These are phyloP conservation scores for Camelus dromedarius DNA, from an alignment of 2,113 vertebrate species.

Conservation along the genomic window DNA sequence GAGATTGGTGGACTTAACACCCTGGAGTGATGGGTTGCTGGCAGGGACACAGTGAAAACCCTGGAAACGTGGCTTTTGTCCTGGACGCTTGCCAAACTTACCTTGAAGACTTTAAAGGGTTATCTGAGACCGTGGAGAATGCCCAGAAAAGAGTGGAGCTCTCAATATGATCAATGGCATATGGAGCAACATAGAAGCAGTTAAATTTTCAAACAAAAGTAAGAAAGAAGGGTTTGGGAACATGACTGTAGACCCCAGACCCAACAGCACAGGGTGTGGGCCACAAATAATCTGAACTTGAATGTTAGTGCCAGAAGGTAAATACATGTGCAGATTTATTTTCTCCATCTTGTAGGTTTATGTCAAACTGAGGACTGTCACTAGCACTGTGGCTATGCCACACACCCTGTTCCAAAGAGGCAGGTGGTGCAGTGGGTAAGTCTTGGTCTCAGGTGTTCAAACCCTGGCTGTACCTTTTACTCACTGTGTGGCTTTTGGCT, in stretches of 20 bases:
- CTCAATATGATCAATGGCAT: neutral
- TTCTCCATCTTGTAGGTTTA: neutral
- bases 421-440: neutral
- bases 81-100: neutral
- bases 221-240: neutral
- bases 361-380: neutral
- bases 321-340: neutral
- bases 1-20: neutral
- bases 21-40: neutral
- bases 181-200: neutral
- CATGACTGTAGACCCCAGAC: neutral
- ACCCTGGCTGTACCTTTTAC: neutral
- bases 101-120: neutral
- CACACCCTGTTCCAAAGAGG: neutral
- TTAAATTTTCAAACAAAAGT: neutral
- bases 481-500: neutral
- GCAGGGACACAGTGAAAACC: neutral
- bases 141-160: neutral
- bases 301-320: neutral
- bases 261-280: neutral
- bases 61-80: neutral
- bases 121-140: neutral
- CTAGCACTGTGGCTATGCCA: neutral
- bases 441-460: neutral
- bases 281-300: neutral